Evolutionary conservation across 2,113 vertebrate genomes (phyloP), one percentile per base, ranked within the genome.

Genomic region (Orthonyx spaldingii): DNA sequence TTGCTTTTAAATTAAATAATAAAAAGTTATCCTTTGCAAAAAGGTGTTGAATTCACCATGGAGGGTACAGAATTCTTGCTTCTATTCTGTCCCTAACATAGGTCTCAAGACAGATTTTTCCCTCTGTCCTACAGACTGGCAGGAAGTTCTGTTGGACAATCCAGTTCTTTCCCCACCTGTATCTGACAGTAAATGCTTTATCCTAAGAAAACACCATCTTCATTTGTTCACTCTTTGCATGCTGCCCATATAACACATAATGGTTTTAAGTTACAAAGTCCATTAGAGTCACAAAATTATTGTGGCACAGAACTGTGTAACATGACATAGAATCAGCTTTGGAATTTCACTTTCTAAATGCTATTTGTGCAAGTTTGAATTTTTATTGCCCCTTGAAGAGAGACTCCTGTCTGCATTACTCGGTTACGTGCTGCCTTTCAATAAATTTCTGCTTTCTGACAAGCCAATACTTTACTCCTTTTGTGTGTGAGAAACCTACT

Each of bases 361-460:
- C 81, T 56, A 5, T 82, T 85, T 94, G 37, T 95, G 57, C 63
- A 74, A 75, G 5, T 47, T 86, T 56, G 74, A 32, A 33, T 53
- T 91, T 79, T 47, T 83, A 44, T 42, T 88, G 20, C 57, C 17
- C 71, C 87, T 92, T 71, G 42, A 91, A 89, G 70, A 79, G 44
- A 57, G 41, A 80, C 30, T 72, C 64, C 44, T 87, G 13, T 86
- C 70, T 93, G 74, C 49, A 50, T 81, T 83, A 55, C n/a, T 77
- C 20, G 37, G 66, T 92, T 96, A 86, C 79, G 91, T 94, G 64
- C 81, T 90, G 61, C 53, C 64, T 92, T 88, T 89, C 33, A 63
- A 93, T 93, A 87, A 75, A 88, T 66, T 87, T 85, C 50, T 96
- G 47, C 64, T 94, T 82, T 46, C 63, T 4, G 7, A n/a, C 28